A percentile compares a stretch with the other conserved stretches of the same genome.
Evolutionary conservation across 37 sponge, comb jelly and placozoan species (phyloP).

Genomic region (Amphimedon queenslandica): DNA sequence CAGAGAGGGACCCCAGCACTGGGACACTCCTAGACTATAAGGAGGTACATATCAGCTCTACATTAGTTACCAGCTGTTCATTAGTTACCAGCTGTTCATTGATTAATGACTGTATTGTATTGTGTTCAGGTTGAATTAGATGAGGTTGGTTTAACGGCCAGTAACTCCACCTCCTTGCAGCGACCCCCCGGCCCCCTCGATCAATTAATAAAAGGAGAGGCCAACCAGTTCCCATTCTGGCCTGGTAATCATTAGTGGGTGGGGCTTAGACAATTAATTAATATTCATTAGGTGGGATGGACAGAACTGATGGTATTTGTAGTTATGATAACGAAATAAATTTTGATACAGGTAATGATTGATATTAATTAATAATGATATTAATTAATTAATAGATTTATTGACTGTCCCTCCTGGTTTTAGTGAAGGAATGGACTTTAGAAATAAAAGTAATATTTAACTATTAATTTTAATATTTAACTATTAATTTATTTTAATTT

Average conservation of each 20-base stretch:
- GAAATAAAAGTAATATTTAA: no score
- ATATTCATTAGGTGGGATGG: slow-evolving; percentile 33
- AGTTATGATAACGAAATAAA: not conserved
- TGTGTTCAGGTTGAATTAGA: slow-evolving; percentile 33
- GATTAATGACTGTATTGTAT: not conserved
- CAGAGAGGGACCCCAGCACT: slow-evolving; percentile 28
- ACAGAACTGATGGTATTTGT: slow-evolving; percentile 10
- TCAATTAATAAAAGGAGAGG: slow-evolving; percentile 57
- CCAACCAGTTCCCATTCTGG: slow-evolving; percentile 76
- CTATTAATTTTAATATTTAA: no score
- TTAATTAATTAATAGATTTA: slow-evolving; percentile 22
- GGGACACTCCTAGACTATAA: slow-evolving; percentile 35
- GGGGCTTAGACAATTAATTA: not conserved
- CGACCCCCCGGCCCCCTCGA: slow-evolving; percentile 49
- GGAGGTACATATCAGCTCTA: slow-evolving; percentile 21
- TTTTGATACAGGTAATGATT: slow-evolving; percentile 7
- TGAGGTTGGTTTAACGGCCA: slow-evolving; percentile 46
- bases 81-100: no score
- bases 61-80: no score
- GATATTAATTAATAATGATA: not conserved
- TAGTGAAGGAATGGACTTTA: slow-evolving; percentile 45
- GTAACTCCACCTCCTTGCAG: slow-evolving; percentile 69
- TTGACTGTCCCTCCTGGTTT: slow-evolving; percentile 80
- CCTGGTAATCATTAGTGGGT: slow-evolving; percentile 44
- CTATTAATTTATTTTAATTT: no score